Percentiles rank a stretch among this genome's conserved stretches.
Evolutionary conservation across 2,113 vertebrate species (phyloP).

Genomic region (Hepsetus odoe): DNA sequence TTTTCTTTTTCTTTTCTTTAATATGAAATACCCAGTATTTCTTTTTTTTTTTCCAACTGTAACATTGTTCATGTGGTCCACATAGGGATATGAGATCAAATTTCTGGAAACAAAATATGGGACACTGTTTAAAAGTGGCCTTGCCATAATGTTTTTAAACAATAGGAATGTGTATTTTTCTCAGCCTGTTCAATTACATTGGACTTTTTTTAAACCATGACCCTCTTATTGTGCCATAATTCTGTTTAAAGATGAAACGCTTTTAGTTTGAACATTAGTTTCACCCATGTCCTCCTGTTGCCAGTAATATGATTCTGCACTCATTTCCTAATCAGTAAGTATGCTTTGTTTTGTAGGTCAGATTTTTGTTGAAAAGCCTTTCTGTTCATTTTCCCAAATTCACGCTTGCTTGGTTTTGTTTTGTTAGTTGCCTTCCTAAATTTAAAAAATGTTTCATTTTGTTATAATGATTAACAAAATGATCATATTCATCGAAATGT

Average conservation of each 20-base stretch:
- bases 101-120: neutral
- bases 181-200: neutral
- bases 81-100: neutral
- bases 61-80: neutral
- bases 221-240: slow-evolving; percentile 72
- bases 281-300: slow-evolving; percentile 53
- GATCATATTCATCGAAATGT: slow-evolving; percentile 56
- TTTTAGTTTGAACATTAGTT: slow-evolving; percentile 44
- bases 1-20: slow-evolving; percentile 7
- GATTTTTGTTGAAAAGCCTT: neutral
- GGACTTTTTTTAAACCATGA: slow-evolving; percentile 41
- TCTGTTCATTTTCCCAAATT: slow-evolving; percentile 41
- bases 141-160: slow-evolving; percentile 25
- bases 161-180: slow-evolving; percentile 30
- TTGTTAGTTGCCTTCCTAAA: slow-evolving; percentile 70
- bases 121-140: slow-evolving; percentile 7
- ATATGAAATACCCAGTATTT: neutral
- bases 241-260: neutral
- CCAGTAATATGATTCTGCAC: neutral
- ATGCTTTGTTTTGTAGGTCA: neutral
- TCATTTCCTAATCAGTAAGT: neutral
- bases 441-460: slow-evolving; percentile 46
- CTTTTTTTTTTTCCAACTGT: neutral
- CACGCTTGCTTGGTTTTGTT: slow-evolving; percentile 52
- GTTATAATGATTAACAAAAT: slow-evolving; percentile 58